These are phyloP conservation scores for Bos javanicus DNA, from an alignment of 2,113 vertebrate species.

Conservation along the genomic window DNA sequence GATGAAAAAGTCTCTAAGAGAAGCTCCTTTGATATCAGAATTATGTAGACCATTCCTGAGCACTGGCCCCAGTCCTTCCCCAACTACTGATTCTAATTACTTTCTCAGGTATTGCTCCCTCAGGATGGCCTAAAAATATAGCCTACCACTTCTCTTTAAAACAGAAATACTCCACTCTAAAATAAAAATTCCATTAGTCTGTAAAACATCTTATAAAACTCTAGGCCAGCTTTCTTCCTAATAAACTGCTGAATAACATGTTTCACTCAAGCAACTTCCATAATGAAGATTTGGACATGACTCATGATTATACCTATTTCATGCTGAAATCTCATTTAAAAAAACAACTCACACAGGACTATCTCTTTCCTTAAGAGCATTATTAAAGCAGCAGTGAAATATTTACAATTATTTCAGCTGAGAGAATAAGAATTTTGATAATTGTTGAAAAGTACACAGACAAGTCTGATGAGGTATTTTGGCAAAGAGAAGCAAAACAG, in stretches of 20 bases:
- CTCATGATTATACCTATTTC: background rate
- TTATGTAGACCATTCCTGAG: background rate
- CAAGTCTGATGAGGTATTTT: background rate
- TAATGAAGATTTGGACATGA: background rate
- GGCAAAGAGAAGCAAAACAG: background rate
- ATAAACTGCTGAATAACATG: background rate
- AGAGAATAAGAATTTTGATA: background rate
- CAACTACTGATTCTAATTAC: background rate
- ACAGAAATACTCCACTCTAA: background rate
- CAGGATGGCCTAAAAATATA: background rate
- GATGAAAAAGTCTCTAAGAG: background rate
- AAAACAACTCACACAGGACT: background rate
- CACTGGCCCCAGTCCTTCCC: background rate
- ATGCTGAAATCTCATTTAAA: background rate
- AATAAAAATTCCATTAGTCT: conserved; percentile 1
- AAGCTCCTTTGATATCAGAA: background rate
- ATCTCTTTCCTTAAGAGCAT: background rate
- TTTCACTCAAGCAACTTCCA: background rate
- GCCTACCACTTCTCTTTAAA: background rate
- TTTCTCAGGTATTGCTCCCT: background rate
- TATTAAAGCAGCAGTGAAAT: background rate
- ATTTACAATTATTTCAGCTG: background rate
- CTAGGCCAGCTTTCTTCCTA: background rate
- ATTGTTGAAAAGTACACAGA: background rate
- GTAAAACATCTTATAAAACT: background rate